A percentile compares a stretch with the other conserved stretches of the same genome.
Conservation (phyloP, 2,797 vertebrate genomes). For the Amblyraja radiata region DNA sequence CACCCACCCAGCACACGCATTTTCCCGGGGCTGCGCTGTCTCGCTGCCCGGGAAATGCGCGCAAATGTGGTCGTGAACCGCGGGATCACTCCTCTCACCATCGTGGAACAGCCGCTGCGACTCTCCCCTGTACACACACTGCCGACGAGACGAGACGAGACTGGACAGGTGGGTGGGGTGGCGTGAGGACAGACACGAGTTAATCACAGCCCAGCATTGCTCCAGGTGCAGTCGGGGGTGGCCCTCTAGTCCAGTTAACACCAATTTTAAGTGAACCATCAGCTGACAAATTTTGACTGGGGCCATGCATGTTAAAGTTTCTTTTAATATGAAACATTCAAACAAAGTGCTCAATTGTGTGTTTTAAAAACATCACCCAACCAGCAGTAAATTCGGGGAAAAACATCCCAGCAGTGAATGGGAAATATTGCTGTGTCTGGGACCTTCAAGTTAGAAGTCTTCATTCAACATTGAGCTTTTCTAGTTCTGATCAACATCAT, state of each 20-base stretch:
- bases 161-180: too few relatives aligned
- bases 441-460: background rate
- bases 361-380: background rate
- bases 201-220: background rate
- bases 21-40: too few relatives aligned
- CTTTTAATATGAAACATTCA: too few relatives aligned
- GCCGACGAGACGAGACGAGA: background rate
- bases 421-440: background rate
- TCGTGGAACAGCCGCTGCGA: background rate
- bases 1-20: too few relatives aligned
- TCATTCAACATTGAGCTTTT: background rate
- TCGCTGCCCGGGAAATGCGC: too few relatives aligned
- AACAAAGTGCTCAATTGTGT: background rate
- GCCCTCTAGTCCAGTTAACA: background rate
- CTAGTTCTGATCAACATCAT: background rate
- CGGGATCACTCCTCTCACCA: background rate
- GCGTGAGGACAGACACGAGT: too few relatives aligned
- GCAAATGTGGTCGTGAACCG: too few relatives aligned
- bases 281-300: background rate
- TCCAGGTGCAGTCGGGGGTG: background rate
- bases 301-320: background rate
- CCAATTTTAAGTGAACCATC: background rate
- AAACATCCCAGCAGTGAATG: too few relatives aligned
- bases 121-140: too few relatives aligned
- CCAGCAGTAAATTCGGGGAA: background rate